Percentiles rank a stretch among this genome's conserved stretches.
Evolutionary conservation across 2,888 invertebrate species (phyloP).

Genomic region (Drosophila mimetica): DNA sequence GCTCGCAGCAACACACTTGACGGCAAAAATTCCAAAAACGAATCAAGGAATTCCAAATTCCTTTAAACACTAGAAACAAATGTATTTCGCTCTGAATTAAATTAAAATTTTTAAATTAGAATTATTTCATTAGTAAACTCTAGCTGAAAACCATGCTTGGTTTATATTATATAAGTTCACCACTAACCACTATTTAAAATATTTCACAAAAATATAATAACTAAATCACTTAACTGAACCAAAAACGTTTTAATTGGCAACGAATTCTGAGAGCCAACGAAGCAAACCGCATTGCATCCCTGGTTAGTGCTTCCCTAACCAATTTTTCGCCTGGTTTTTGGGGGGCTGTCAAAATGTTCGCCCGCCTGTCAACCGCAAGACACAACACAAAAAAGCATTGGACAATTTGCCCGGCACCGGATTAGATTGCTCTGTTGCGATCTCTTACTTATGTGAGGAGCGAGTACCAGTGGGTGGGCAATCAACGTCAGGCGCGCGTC

Average conservation of each 20-base stretch:
- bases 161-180: too few relatives aligned
- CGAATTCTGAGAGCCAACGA: too few relatives aligned
- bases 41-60: too few relatives aligned
- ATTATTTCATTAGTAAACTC: too few relatives aligned
- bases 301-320: background rate
- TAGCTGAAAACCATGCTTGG: too few relatives aligned
- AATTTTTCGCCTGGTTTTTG: background rate
- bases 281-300: background rate
- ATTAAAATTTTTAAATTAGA: too few relatives aligned
- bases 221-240: background rate
- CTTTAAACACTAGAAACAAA: too few relatives aligned
- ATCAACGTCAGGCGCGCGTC: slow-evolving; percentile 62
- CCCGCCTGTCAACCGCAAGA: slow-evolving; percentile 56
- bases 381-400: slow-evolving; percentile 26
- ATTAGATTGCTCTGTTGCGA: slow-evolving; percentile 41
- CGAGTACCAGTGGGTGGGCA: slow-evolving; percentile 27
- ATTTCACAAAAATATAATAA: background rate
- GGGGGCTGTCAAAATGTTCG: slow-evolving; percentile 28
- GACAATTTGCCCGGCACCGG: slow-evolving; percentile 49
- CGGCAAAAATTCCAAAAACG: background rate
- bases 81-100: too few relatives aligned
- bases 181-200: too few relatives aligned
- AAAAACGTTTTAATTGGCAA: background rate
- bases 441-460: slow-evolving; percentile 27
- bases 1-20: background rate